Base-by-base conservation (phyloP, 2,113 vertebrate genomes). In the Vidua chalybeata region DNA sequence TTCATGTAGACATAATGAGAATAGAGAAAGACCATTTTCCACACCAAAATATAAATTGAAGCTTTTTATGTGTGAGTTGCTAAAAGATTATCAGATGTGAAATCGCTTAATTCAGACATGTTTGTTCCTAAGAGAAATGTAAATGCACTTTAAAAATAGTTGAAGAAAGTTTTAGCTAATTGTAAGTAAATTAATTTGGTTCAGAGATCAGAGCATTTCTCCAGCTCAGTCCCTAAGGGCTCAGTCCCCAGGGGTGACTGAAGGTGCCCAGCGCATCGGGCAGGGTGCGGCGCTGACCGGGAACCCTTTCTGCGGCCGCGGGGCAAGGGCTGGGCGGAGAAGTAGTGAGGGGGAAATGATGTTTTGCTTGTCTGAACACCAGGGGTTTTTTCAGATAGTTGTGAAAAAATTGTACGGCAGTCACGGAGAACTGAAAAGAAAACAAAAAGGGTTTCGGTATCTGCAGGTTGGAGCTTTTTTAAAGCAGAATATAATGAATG, bases 231-330 rank as follows among this genome's bases (percentile, higher is more conserved):
- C 31, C 41, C 69, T 6, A 10, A 0, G 2, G 68, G 46, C 48
- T 81, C 51, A 13, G 0, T 48, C 14, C 48, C 27, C 26, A 4
- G 9, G 6, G 46, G 6, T 30, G 62, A 10, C 16, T 1, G 18
- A 3, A 63, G 51, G 39, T 13, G 11, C 58, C 41, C 31, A 6
- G 35, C 0, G 3, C 35, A 13, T 21, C 1, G 3, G 35, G 48
- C 69, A 43, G 56, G 21, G 51, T 43, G 33, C 46, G 2, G 59
- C 3, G 0, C 59, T 27, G 5, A 1, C 48, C n/a, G 8, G 24
- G 19, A 52, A 1, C 49, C 7, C 41, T 28, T 22, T 33, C 30
- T 22, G 33, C 24, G 28, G 72, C 31, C 55, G 2, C 1, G 1
- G 33, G 11, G 46, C 62, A 8, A 17, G 35, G 43, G 35, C 75